Conservation (phyloP, 2,113 vertebrate genomes). For the Erpornis zantholeuca region DNA sequence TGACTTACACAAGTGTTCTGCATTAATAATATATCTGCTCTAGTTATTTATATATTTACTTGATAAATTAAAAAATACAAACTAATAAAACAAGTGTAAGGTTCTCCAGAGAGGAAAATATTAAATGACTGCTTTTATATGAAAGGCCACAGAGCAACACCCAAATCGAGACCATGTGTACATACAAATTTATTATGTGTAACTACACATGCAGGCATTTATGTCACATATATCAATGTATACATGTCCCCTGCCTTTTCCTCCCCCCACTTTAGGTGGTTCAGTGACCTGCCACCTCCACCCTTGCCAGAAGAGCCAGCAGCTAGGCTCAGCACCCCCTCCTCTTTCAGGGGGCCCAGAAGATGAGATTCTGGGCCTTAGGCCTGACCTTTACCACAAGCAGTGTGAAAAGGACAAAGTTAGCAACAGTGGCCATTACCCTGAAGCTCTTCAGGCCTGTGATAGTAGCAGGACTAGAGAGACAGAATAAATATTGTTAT, state of each 20-base stretch:
- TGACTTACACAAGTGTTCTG: neutral
- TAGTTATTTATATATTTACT: conserved; percentile 12
- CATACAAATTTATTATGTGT: neutral
- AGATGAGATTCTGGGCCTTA: neutral
- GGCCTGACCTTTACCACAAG: neutral
- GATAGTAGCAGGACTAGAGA: neutral
- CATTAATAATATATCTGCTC: neutral
- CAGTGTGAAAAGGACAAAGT: neutral
- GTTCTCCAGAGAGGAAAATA: conserved; percentile 15
- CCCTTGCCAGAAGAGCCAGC: neutral
- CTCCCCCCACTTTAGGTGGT: neutral
- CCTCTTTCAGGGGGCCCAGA: neutral
- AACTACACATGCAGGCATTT: accelerated
- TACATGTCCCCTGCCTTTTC: neutral
- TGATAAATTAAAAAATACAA: conserved; percentile 31
- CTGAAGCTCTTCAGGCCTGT: neutral
- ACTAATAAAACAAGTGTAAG: neutral
- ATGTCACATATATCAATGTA: neutral
- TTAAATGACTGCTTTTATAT: neutral
- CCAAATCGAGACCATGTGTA: neutral
- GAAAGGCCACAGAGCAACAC: neutral
- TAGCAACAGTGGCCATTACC: neutral
- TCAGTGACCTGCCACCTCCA: neutral
- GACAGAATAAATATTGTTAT: neutral
- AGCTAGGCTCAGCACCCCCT: neutral